phyloP scores from a whole-genome alignment of 2,888 invertebrate species.

The Idaea biselata region DNA sequence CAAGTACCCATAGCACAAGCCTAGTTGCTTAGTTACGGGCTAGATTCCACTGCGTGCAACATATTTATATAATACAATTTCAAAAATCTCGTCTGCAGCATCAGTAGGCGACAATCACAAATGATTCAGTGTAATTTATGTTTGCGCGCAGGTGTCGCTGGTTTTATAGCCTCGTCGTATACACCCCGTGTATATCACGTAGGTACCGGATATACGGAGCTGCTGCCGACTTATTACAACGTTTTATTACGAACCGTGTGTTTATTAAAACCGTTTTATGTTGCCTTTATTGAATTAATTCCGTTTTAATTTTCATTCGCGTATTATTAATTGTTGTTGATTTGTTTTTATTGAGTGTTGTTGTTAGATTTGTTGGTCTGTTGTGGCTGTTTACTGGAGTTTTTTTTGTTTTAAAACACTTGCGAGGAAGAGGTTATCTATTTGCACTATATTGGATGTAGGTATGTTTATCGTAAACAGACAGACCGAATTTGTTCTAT shows the following conservation, averaged over 20 bases:
- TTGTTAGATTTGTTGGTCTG: no score
- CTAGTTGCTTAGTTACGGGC: not conserved
- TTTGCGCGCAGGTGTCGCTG: conserved; percentile 28
- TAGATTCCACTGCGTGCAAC: not conserved
- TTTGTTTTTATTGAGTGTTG: not conserved
- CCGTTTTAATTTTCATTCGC: not conserved
- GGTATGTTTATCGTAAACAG: no score
- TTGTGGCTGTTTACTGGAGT: no score
- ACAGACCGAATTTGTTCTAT: no score
- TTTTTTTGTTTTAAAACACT: no score
- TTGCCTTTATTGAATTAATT: not conserved
- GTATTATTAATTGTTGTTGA: not conserved
- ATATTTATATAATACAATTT: no score
- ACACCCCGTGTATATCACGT: not conserved
- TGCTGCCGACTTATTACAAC: not conserved
- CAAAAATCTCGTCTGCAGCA: conserved; percentile 17
- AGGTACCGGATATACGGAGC: not conserved
- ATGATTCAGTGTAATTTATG: conserved; percentile 33
- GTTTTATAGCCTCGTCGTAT: conserved; percentile 10
- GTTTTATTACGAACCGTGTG: not conserved
- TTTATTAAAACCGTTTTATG: not conserved
- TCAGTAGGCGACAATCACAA: conserved; percentile 31
- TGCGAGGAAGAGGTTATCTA: no score
- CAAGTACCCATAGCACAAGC: no score
- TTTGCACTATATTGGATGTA: no score